Conservation (phyloP, 2,113 vertebrate genomes). For the Rhineura floridana region DNA sequence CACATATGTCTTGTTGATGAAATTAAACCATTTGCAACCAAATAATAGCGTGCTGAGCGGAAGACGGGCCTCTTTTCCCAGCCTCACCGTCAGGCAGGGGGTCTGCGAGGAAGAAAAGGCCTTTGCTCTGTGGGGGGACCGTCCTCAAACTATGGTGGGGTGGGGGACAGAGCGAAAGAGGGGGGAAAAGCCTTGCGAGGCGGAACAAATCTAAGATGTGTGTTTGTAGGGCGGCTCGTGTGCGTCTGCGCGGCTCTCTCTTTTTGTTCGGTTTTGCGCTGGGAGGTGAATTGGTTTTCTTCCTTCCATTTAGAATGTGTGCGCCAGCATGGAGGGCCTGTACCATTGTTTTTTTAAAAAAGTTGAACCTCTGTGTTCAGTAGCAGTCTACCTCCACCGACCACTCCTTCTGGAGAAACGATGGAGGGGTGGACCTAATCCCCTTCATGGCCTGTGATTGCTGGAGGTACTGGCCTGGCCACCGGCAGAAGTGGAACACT, state of each 20-base stretch:
- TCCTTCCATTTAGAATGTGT: background rate
- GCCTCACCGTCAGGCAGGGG: background rate
- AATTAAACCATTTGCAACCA: conserved; percentile 71
- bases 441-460: too few relatives aligned
- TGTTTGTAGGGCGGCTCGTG: background rate
- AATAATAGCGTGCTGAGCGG: conserved; percentile 59
- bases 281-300: background rate
- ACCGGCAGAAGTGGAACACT: too few relatives aligned
- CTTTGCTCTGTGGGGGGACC: background rate
- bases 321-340: too few relatives aligned
- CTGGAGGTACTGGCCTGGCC: too few relatives aligned
- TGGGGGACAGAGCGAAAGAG: too few relatives aligned
- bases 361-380: background rate
- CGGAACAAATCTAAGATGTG: background rate
- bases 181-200: background rate
- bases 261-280: too few relatives aligned
- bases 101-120: conserved; percentile 40
- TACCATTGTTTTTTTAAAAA: too few relatives aligned
- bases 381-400: background rate
- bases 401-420: background rate
- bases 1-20: too few relatives aligned
- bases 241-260: too few relatives aligned
- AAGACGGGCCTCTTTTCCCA: conserved; percentile 13
- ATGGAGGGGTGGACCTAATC: too few relatives aligned
- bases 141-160: background rate